Conservation (phyloP, 2,888 invertebrate genomes). For the Mythimna albipuncta region DNA sequence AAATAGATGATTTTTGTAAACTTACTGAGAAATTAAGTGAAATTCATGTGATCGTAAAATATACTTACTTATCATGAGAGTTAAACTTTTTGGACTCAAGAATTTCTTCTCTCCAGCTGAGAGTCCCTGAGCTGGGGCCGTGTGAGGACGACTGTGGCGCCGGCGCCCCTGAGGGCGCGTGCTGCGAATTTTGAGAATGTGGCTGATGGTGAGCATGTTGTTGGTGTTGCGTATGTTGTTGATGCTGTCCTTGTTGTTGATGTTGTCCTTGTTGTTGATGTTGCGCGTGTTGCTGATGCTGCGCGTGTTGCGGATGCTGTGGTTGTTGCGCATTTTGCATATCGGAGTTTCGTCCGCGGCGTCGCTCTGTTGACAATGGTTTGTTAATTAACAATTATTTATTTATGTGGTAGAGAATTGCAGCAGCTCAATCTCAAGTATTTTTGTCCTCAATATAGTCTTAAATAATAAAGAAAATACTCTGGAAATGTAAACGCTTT, state of each 20-base stretch:
- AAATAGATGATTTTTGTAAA: conserved; percentile 4
- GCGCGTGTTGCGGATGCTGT: conserved; percentile 19
- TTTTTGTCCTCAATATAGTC: not conserved
- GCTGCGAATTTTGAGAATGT: conserved; percentile 30
- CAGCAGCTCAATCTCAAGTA: not conserved
- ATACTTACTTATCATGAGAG: conserved; percentile 77
- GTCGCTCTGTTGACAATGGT: conserved; percentile 41
- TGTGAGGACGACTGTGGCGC: conserved; percentile 31
- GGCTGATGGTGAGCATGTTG: conserved; percentile 35
- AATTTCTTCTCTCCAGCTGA: conserved; percentile 89
- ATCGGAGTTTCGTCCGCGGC: conserved; percentile 68
- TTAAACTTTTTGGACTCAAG: conserved; percentile 84
- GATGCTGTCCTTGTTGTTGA: conserved; percentile 21
- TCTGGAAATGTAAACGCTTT: not conserved
- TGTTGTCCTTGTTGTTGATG: conserved; percentile 61
- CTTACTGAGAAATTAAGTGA: not conserved
- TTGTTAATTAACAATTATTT: conserved; percentile 4
- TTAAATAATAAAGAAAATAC: not conserved
- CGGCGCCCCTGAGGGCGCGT: conserved; percentile 29
- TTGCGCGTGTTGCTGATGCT: conserved; percentile 15
- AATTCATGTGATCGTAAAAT: not conserved
- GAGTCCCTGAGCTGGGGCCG: conserved; percentile 70
- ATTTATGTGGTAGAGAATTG: not conserved
- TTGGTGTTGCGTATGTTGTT: conserved; percentile 25
- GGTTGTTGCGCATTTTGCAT: conserved; percentile 61